phyloP scores from a whole-genome alignment of 2,888 invertebrate species.

The Eupithecia exiguata region DNA sequence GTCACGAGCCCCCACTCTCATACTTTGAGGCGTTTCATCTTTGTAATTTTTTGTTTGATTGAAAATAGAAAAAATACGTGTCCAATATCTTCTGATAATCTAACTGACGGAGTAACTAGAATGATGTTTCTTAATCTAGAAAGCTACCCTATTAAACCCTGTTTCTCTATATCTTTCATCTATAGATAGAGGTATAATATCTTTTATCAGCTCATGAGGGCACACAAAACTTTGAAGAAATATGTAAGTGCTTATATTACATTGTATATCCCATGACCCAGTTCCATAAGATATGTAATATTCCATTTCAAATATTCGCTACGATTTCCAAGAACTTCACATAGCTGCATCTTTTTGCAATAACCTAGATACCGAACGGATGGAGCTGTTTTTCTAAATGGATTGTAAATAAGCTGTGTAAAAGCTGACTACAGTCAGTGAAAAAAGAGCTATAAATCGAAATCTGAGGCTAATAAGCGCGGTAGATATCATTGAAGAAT shows the following conservation, averaged over 20 bases:
- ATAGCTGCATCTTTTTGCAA: conserved; percentile 16
- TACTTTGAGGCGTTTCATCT: too few species aligned
- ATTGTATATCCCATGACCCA: conserved; percentile 12
- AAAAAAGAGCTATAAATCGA: neutral
- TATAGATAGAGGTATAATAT: too few species aligned
- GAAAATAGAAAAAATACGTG: too few species aligned
- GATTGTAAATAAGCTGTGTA: conserved; percentile 7
- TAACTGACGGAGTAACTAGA: too few species aligned
- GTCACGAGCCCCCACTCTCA: too few species aligned
- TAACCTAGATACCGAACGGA: conserved; percentile 1
- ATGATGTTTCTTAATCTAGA: too few species aligned
- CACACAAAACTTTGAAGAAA: neutral
- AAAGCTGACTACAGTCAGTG: conserved; percentile 3
- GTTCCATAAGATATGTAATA: neutral
- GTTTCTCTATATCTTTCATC: too few species aligned
- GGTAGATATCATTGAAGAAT: neutral
- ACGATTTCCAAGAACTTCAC: conserved; percentile 12
- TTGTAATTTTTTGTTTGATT: too few species aligned
- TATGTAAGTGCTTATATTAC: neutral
- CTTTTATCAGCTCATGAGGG: neutral
- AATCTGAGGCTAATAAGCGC: neutral
- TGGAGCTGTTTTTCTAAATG: conserved; percentile 13
- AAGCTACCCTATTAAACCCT: too few species aligned
- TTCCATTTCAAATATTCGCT: conserved; percentile 8
- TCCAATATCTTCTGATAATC: too few species aligned